Base-by-base conservation (phyloP, 2,113 vertebrate genomes). In the Chascanopsetta lugubris region DNA sequence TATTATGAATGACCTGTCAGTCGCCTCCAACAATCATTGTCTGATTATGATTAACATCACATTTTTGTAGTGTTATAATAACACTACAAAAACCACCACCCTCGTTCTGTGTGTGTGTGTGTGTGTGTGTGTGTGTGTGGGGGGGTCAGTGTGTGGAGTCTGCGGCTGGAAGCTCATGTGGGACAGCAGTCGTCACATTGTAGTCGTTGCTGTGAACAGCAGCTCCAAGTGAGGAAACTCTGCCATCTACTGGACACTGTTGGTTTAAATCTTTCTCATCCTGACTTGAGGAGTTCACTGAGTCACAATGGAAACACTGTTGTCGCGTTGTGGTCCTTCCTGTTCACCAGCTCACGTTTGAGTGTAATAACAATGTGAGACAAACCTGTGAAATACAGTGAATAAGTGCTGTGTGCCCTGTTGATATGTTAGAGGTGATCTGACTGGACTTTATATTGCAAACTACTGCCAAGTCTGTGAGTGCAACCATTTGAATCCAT, bases 241-340 rank as follows among this genome's bases (percentile, higher is more conserved):
- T 84, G 89, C 89, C 87, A 82, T 58, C 90, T 91, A 64, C 80
- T 89, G 90, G 90, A 72, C n/a, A 66, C 51, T n/a, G 9, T 32
- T 9, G 7, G 18, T 24, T 62, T n/a, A 5, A 6, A 9, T 17
- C 34, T 13, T 6, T 12, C 9, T 38, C 12, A 38, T 5, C 21
- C 13, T n/a, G 12, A 34, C 29, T 54, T 34, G 20, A 57, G 11
- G 10, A 13, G 25, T 26, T 24, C 25, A 18, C 50, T 25, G 15
- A 30, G 50, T 7, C 20, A 18, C 2, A n/a, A n/a, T n/a, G n/a
- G n/a, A n/a, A 8, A 34, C 56, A 30, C 15, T 6, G 2, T 7
- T n/a, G 6, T 5, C 40, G 4, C 18, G 11, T 27, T 45, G 47
- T 24, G n/a, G 22, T 15, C 9, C 56, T 53, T 21, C 34, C 3